These are phyloP conservation scores for Catamblyrhynchus diadema DNA, from an alignment of 2,797 vertebrate genomes.

Conservation along the genomic window DNA sequence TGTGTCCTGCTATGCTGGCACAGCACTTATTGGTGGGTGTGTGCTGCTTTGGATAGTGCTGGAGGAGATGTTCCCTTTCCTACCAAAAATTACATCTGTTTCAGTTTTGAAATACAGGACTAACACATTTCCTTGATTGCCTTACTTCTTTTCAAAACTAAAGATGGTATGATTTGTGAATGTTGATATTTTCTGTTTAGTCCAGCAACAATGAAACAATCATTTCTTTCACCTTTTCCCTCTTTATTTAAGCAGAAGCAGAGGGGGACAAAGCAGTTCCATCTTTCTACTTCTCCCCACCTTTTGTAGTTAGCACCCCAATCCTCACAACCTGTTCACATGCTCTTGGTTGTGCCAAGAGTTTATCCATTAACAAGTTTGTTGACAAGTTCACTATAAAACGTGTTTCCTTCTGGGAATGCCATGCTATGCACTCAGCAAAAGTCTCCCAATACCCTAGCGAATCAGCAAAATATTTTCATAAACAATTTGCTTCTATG, in stretches of 20 bases:
- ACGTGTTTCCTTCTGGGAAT: not conserved
- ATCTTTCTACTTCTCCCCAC: not conserved
- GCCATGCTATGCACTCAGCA: not conserved
- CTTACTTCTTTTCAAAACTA: not conserved
- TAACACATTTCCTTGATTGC: not conserved
- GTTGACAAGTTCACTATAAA: not conserved
- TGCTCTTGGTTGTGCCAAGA: not conserved
- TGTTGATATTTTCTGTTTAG: not conserved
- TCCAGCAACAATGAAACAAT: not conserved
- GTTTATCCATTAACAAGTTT: not conserved
- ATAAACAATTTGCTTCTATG: constrained; percentile 62
- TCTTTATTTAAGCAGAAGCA: not conserved
- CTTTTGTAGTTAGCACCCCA: not conserved
- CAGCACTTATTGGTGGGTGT: accelerated
- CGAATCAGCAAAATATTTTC: constrained; percentile 64
- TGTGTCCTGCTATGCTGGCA: accelerated
- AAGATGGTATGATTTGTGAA: accelerated
- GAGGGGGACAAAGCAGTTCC: not conserved
- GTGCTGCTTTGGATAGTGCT: not conserved
- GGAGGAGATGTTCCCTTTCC: not conserved
- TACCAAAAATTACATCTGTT: not conserved
- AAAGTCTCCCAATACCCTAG: constrained; percentile 55
- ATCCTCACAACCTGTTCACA: not conserved
- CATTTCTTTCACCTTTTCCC: not conserved
- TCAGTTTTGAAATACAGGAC: not conserved